A percentile compares a stretch with the other conserved stretches of the same genome.
Evolutionary conservation across 2,888 invertebrate species (phyloP).

Genomic region (Conus canariensis): DNA sequence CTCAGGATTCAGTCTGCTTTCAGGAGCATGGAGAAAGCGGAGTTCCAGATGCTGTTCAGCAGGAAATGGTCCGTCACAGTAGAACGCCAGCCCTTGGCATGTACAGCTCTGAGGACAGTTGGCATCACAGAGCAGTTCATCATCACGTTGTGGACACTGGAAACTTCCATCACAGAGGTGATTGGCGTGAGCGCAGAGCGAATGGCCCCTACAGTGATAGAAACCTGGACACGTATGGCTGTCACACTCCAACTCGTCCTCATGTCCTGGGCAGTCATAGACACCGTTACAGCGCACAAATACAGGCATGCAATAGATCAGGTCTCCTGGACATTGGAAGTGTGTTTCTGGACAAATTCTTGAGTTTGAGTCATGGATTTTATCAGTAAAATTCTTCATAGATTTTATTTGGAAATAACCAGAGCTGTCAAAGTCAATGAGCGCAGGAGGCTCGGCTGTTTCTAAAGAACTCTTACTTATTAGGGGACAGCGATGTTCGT

Average conservation of each 20-base stretch:
- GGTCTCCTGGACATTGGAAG: not conserved
- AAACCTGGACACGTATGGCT: conserved; percentile 37
- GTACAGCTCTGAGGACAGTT: conserved; percentile 38
- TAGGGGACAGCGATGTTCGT: not conserved
- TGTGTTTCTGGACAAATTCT: not conserved
- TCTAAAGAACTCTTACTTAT: too few species aligned
- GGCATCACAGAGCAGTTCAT: conserved; percentile 30
- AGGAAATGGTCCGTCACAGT: not conserved
- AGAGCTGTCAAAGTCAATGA: not conserved
- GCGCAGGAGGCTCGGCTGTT: not conserved
- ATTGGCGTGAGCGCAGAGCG: conserved; percentile 29
- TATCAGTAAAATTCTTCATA: not conserved
- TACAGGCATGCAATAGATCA: not conserved
- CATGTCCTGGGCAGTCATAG: conserved; percentile 23
- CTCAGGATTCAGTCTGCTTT: not conserved
- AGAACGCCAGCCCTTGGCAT: conserved; percentile 29
- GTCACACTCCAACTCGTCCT: conserved; percentile 21
- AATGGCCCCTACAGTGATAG: conserved; percentile 40
- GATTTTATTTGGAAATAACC: not conserved
- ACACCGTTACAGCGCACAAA: conserved; percentile 11
- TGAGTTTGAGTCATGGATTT: not conserved
- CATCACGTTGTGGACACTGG: conserved; percentile 47
- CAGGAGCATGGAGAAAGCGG: not conserved
- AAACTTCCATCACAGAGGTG: conserved; percentile 45
- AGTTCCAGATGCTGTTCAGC: not conserved